phyloP scores from a whole-genome alignment of 2,797 vertebrate genomes.

The Oreonectes daqikongensis region DNA sequence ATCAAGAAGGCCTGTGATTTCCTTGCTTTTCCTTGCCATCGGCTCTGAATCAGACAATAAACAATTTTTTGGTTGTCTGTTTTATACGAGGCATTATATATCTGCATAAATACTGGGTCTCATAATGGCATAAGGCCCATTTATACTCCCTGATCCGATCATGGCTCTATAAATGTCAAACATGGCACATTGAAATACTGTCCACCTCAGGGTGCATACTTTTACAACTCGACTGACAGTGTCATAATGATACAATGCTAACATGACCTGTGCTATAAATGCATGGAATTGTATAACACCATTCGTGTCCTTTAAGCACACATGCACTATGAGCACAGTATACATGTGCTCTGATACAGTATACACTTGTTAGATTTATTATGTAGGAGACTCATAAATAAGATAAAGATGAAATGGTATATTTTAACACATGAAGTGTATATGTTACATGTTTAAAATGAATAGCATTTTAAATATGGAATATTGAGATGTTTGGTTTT shows the following conservation, averaged over 20 bases:
- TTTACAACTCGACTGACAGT: constrained; percentile 72
- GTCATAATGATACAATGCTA: constrained; percentile 76
- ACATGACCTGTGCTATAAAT: constrained; percentile 66
- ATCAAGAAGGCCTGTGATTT: not conserved
- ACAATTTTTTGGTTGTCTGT: constrained; percentile 61
- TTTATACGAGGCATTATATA: constrained; percentile 75
- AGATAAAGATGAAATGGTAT: not conserved
- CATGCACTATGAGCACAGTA: constrained; percentile 2
- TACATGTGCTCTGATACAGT: not conserved
- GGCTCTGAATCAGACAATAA: constrained; percentile 51
- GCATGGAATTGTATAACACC: constrained; percentile 47
- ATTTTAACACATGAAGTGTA: not conserved
- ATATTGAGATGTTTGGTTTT: too few species aligned
- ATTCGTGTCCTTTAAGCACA: constrained; percentile 33
- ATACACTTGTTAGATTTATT: not conserved
- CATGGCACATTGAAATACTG: constrained; percentile 74
- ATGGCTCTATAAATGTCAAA: constrained; percentile 77
- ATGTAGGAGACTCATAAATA: not conserved
- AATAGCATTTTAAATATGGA: not conserved
- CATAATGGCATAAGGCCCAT: constrained; percentile 68
- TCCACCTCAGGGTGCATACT: constrained; percentile 60
- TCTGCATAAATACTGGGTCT: constrained; percentile 72
- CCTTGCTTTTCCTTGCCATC: constrained; percentile 47
- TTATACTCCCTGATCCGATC: constrained; percentile 47
- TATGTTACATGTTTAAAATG: not conserved